Conservation (phyloP, 2,113 vertebrate species). For the Oryzias melastigma region DNA sequence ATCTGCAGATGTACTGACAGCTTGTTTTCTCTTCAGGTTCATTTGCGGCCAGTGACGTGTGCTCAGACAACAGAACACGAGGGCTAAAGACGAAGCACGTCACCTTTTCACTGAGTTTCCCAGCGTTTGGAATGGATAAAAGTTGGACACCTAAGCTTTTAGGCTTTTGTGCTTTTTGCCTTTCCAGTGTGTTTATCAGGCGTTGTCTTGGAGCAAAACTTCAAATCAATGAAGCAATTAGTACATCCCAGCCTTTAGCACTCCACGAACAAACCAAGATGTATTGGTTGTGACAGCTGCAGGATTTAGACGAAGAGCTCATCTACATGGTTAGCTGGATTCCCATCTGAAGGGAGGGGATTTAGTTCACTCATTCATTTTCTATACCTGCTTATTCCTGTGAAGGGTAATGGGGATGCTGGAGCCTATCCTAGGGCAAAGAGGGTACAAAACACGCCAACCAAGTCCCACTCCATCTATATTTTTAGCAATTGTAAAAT, state of each 20-base stretch:
- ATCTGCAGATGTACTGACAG: slow-evolving; percentile 42
- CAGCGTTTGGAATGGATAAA: slow-evolving; percentile 32
- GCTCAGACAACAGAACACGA: slow-evolving; percentile 15
- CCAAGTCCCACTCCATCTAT: too few species aligned
- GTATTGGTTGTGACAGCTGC: slow-evolving; percentile 56
- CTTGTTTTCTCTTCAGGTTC: slow-evolving; percentile 35
- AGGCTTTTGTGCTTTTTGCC: slow-evolving; percentile 43
- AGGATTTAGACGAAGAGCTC: too few species aligned
- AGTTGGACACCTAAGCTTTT: slow-evolving; percentile 21
- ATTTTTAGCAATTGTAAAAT: too few species aligned
- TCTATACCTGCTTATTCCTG: too few species aligned
- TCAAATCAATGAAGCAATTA: slow-evolving; percentile 78
- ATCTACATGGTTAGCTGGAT: too few species aligned
- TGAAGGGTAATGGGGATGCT: too few species aligned
- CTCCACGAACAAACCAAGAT: slow-evolving; percentile 48
- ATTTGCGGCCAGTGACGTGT: slow-evolving; percentile 44
- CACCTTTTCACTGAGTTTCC: slow-evolving; percentile 15
- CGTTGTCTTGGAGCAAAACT: slow-evolving; percentile 53
- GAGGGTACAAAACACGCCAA: too few species aligned
- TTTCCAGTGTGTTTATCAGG: slow-evolving; percentile 72
- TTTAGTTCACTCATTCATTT: too few species aligned
- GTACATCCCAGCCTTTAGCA: slow-evolving; percentile 55
- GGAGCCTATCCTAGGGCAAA: too few species aligned
- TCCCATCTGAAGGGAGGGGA: too few species aligned
- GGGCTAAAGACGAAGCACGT: slow-evolving; percentile 2